A percentile compares a stretch with the other conserved stretches of the same genome.
phyloP scores from a whole-genome alignment of 2,113 vertebrate species.

The Cromileptes altivelis region DNA sequence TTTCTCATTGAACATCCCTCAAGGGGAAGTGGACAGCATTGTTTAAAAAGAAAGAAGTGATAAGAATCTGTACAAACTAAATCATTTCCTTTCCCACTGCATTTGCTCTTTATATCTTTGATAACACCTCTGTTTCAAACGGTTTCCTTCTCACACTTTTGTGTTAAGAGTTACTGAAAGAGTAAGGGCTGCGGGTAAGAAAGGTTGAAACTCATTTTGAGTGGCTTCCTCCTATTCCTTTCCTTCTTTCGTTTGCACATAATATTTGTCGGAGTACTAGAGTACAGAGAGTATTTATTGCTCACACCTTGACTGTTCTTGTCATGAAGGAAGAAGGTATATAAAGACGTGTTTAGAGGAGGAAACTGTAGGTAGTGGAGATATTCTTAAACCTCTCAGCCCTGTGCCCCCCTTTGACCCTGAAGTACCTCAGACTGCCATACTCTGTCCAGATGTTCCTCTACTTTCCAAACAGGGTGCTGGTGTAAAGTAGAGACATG shows the following conservation, averaged over 20 bases:
- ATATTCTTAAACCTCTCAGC: slow-evolving; percentile 41
- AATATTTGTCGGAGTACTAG: slow-evolving; percentile 47
- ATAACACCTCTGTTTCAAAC: slow-evolving; percentile 15
- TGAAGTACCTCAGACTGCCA: slow-evolving; percentile 78
- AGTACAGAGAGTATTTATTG: slow-evolving; percentile 67
- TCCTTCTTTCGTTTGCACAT: slow-evolving; percentile 60
- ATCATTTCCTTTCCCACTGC: background rate
- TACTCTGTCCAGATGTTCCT: slow-evolving; percentile 56
- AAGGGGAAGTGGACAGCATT: slow-evolving; percentile 11
- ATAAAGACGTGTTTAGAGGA: background rate
- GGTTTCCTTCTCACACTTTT: background rate
- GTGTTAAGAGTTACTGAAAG: background rate
- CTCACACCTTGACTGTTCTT: slow-evolving; percentile 61
- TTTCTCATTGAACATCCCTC: slow-evolving; percentile 3
- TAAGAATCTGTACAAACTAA: slow-evolving; percentile 21
- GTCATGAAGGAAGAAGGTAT: slow-evolving; percentile 22
- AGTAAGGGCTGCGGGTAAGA: slow-evolving; percentile 17
- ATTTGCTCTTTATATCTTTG: slow-evolving; percentile 52
- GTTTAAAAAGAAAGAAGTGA: background rate
- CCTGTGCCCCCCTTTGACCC: slow-evolving; percentile 34
- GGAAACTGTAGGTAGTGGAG: slow-evolving; percentile 28
- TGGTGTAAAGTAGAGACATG: slow-evolving; percentile 57
- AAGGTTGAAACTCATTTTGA: slow-evolving; percentile 21
- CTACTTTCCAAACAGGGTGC: slow-evolving; percentile 54
- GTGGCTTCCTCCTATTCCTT: slow-evolving; percentile 46